Conservation (phyloP, 2,797 vertebrate genomes). For the Trichosurus vulpecula region DNA sequence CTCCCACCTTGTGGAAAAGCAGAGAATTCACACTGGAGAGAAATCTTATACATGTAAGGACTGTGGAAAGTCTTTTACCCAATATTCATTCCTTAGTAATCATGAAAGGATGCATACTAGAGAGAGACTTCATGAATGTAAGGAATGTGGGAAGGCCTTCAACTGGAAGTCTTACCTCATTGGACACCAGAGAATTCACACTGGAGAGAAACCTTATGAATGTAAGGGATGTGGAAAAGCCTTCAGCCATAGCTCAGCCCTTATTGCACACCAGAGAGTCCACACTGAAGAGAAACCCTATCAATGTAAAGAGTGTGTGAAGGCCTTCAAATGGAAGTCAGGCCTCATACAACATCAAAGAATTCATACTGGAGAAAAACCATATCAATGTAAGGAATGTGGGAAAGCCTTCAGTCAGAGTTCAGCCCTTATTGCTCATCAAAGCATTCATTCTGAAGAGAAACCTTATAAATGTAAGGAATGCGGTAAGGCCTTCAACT, state of each 20-base stretch:
- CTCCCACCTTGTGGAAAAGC: constrained; percentile 48
- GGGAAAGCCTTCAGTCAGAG: constrained; percentile 39
- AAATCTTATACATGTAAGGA: constrained; percentile 70
- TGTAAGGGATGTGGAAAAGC: constrained; percentile 74
- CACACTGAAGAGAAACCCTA: constrained; percentile 73
- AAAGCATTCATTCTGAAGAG: constrained; percentile 40
- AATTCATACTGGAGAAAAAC: constrained; percentile 74
- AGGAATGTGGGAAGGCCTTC: constrained; percentile 73
- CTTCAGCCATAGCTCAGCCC: constrained; percentile 73
- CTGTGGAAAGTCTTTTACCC: constrained; percentile 72
- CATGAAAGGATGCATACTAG: constrained; percentile 76
- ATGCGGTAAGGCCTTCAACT: constrained; percentile 70
- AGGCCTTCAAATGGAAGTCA: constrained; percentile 71
- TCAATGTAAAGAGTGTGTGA: constrained; percentile 72
- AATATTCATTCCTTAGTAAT: constrained; percentile 71
- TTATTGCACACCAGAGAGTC: constrained; percentile 72
- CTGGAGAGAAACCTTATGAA: constrained; percentile 71
- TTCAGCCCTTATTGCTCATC: constrained; percentile 5
- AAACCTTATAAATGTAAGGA: constrained; percentile 62
- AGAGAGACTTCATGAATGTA: constrained; percentile 71
- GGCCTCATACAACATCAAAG: constrained; percentile 71
- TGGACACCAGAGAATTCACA: constrained; percentile 74
- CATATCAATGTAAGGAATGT: constrained; percentile 72
- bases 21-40: constrained; percentile 68
- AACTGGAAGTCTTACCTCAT: constrained; percentile 60